Conservation (phyloP, 2,113 vertebrate genomes). For the Tachysurus fulvidraco region DNA sequence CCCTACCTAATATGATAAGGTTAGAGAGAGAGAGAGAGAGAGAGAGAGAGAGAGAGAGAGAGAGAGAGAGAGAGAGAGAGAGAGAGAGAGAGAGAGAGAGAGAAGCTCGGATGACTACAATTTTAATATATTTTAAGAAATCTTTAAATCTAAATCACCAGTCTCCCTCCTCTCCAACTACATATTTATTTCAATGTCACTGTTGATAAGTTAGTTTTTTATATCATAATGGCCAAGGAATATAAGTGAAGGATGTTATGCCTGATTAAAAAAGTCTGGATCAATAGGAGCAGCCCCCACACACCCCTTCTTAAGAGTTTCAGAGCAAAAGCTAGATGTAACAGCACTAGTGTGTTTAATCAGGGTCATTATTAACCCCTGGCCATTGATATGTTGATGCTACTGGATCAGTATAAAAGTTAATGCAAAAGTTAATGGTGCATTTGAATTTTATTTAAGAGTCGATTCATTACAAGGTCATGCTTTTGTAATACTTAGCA, state of each 20-base stretch:
- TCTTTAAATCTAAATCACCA: slow-evolving; percentile 84
- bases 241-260: slow-evolving; percentile 84
- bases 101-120: slow-evolving; percentile 65
- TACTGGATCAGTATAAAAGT: background rate
- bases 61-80: slow-evolving; percentile 4
- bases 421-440: background rate
- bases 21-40: slow-evolving; percentile 58
- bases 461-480: background rate
- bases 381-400: background rate
- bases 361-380: slow-evolving; percentile 43
- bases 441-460: background rate
- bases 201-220: slow-evolving; percentile 88
- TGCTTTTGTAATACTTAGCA: background rate
- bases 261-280: slow-evolving; percentile 76
- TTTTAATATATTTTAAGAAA: slow-evolving; percentile 83
- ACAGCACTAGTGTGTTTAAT: slow-evolving; percentile 46
- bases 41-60: background rate
- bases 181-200: slow-evolving; percentile 90
- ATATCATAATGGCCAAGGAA: slow-evolving; percentile 82
- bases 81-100: background rate
- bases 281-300: slow-evolving; percentile 74
- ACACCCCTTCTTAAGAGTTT: slow-evolving; percentile 35
- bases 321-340: slow-evolving; percentile 53
- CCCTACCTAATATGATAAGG: slow-evolving; percentile 86
- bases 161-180: slow-evolving; percentile 74